Conservation (phyloP, 2,888 invertebrate species). For the Spatulosminthurus flaviceps region DNA sequence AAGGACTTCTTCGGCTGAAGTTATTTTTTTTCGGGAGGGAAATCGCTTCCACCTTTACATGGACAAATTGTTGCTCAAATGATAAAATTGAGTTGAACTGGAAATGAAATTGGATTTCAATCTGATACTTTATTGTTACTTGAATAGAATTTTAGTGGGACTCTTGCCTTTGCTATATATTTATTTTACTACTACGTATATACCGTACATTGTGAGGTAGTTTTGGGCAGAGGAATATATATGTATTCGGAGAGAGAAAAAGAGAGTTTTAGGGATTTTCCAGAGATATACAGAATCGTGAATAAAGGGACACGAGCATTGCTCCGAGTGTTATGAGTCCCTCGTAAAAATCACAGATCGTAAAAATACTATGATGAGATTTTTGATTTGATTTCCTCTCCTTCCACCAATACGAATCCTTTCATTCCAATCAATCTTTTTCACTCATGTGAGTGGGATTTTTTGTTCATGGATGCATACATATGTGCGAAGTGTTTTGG, state of each 20-base stretch:
- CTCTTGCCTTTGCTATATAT: not conserved
- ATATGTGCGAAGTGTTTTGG: too few relatives aligned
- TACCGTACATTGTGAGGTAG: too few relatives aligned
- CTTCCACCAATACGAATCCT: slow-evolving; percentile 28
- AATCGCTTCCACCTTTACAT: not conserved
- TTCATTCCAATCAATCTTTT: slow-evolving; percentile 42
- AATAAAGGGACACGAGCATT: not conserved
- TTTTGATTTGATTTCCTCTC: slow-evolving; percentile 37
- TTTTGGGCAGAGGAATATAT: too few relatives aligned
- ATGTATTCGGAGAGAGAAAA: too few relatives aligned
- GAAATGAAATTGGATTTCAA: slow-evolving; percentile 28
- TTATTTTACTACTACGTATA: not conserved
- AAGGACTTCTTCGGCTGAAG: not conserved
- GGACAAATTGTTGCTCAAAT: slow-evolving; percentile 12
- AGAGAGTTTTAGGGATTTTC: too few relatives aligned
- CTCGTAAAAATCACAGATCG: slow-evolving; percentile 44
- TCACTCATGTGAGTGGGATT: not conserved
- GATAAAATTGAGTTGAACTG: slow-evolving; percentile 8
- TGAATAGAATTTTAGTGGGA: slow-evolving; percentile 2
- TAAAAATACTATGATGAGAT: slow-evolving; percentile 42
- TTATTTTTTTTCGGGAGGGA: not conserved
- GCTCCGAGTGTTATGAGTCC: slow-evolving; percentile 19
- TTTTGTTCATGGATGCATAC: too few relatives aligned
- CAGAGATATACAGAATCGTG: too few relatives aligned
- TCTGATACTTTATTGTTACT: slow-evolving; percentile 35